A percentile compares a stretch with the other conserved stretches of the same genome.
Evolutionary conservation across 2,888 invertebrate genomes (phyloP).

Genomic region (Microdon myrmicae): DNA sequence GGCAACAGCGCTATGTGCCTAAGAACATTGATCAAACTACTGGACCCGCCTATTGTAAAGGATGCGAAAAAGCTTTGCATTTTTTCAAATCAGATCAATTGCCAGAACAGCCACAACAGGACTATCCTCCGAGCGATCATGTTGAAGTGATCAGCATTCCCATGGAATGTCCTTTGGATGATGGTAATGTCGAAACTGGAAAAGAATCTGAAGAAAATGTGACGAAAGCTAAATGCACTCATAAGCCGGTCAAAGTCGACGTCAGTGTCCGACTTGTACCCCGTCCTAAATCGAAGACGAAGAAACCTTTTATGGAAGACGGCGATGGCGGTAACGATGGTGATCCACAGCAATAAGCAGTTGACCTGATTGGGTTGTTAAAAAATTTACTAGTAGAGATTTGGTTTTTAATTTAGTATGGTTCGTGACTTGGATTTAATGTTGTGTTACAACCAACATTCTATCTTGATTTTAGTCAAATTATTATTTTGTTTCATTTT

Average conservation of each 20-base stretch:
- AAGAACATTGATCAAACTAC: too few species aligned
- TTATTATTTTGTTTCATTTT: slow-evolving; percentile 2
- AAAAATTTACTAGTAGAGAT: too few species aligned
- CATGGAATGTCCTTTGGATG: too few species aligned
- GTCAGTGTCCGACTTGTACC: slow-evolving; percentile 81
- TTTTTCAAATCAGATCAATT: slow-evolving; percentile 31
- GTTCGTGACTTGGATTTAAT: neutral
- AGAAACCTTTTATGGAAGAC: slow-evolving; percentile 35
- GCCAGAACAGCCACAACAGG: slow-evolving; percentile 23
- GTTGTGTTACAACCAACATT: neutral
- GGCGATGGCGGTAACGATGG: slow-evolving; percentile 17
- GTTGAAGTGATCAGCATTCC: too few species aligned
- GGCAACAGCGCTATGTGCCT: slow-evolving; percentile 66
- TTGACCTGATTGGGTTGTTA: slow-evolving; percentile 32
- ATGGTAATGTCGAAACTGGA: slow-evolving; percentile 32
- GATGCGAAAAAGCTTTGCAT: slow-evolving; percentile 37
- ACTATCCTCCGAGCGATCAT: too few species aligned
- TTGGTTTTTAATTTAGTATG: neutral
- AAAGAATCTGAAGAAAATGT: slow-evolving; percentile 37
- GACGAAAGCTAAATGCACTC: slow-evolving; percentile 54
- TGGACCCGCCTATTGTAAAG: slow-evolving; percentile 20
- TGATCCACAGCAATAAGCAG: slow-evolving; percentile 13
- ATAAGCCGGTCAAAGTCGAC: slow-evolving; percentile 77
- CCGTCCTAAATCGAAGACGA: slow-evolving; percentile 65
- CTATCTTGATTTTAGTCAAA: neutral